phyloP scores from a whole-genome alignment of 2,797 vertebrate species.

The Neolamprologus multifasciatus region DNA sequence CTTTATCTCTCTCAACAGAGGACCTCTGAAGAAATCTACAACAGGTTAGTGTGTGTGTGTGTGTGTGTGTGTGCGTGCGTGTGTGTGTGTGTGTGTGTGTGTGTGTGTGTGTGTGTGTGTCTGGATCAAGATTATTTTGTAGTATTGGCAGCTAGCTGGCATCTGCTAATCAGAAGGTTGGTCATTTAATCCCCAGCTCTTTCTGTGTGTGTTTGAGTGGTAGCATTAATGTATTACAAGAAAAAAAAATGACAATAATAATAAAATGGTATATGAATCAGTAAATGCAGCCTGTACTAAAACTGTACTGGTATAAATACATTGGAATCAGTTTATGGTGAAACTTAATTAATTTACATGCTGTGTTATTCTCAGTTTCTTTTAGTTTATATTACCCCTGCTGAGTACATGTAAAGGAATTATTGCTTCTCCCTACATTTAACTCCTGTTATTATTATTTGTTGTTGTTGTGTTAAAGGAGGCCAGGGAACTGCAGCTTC shows the following conservation, averaged over 20 bases:
- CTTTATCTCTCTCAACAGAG: not conserved
- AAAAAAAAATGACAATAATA: not conserved
- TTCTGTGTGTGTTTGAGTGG: rapidly evolving
- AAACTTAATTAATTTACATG: not conserved
- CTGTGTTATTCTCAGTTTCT: rapidly evolving
- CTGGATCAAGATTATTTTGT: rapidly evolving
- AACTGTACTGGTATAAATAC: not conserved
- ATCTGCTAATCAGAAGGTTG: rapidly evolving
- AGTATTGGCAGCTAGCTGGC: not conserved
- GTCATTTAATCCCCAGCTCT: no score
- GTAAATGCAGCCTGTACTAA: not conserved
- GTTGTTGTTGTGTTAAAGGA: rapidly evolving
- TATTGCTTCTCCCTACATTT: not conserved
- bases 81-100: no score
- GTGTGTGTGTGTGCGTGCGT: no score
- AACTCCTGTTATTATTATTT: not conserved
- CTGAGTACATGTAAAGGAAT: not conserved
- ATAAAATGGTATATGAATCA: not conserved
- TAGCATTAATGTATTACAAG: rapidly evolving
- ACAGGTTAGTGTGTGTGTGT: no score
- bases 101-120: no score
- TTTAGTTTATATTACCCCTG: not conserved
- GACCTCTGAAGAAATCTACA: no score
- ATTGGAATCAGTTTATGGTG: not conserved
- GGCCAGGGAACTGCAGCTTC: not conserved